Evolutionary conservation across 2,797 vertebrate species (phyloP).

Genomic region (Myoxocephalus aenaeus): DNA sequence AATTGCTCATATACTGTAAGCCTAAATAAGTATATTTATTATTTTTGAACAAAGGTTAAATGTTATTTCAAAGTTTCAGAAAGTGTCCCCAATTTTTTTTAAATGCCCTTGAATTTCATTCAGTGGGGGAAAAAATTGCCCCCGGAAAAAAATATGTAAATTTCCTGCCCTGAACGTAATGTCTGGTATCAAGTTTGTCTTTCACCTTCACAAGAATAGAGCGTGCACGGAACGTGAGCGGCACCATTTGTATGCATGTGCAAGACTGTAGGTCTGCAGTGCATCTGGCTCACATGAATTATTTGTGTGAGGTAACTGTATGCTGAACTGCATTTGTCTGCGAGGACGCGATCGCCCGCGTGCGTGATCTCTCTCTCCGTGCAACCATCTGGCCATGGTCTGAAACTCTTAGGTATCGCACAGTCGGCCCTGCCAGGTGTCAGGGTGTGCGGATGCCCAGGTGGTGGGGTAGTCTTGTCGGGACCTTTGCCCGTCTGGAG

Average conservation of each 20-base stretch:
- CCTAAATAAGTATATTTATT: too few relatives aligned
- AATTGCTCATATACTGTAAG: too few relatives aligned
- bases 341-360: conserved; percentile 21
- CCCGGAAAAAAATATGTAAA: too few relatives aligned
- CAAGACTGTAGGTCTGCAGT: conserved; percentile 52
- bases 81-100: too few relatives aligned
- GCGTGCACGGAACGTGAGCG: conserved; percentile 6
- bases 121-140: too few relatives aligned
- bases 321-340: conserved; percentile 56
- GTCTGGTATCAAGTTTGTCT: conserved; percentile 1
- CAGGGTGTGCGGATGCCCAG: conserved; percentile 56
- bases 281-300: conserved; percentile 80
- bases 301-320: conserved; percentile 74
- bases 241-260: conserved; percentile 39
- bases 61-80: too few relatives aligned
- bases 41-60: too few relatives aligned
- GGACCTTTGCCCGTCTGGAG: conserved; percentile 52
- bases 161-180: too few relatives aligned
- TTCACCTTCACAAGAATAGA: conserved; percentile 25
- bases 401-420: conserved; percentile 76
- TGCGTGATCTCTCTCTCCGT: conserved; percentile 55
- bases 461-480: conserved; percentile 49
- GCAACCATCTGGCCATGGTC: conserved; percentile 79
- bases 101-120: too few relatives aligned
- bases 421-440: conserved; percentile 73